Base-by-base conservation (phyloP, 1,140 invertebrate species). In the Camponotus floridanus region DNA sequence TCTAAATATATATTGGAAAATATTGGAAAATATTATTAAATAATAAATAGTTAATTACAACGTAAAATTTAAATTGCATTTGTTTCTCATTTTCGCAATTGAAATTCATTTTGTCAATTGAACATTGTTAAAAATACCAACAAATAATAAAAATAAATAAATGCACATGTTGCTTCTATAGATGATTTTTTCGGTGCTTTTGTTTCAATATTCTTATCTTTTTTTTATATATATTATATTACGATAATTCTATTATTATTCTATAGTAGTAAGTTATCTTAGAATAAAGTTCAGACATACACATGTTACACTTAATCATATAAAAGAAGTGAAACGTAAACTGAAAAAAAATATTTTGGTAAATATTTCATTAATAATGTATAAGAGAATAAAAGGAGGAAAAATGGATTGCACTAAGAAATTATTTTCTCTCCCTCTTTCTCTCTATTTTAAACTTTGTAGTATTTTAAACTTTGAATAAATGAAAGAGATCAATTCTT, bases 401-500 rank as follows among this genome's bases (percentile, higher is more conserved):
- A 21, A 33, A 33, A 9, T 2, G 33, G 18, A 71, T 59, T 70
- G 15, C 11, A 18, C 13, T 26, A 31, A 42, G 36, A 57, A 71
- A 59, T 42, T 33, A 73, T 33, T 26, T n/a, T 15, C 48, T 51
- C 4, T 48, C 45, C 15, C 45, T 48, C 45, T 13, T 13, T 51
- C 48, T 13, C 13, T 67, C 26, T 18, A 36, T 45, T 11, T 45
- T 31, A 33, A 11, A 39, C 26, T 26, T 26, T 26, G 26, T 68
- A 42, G 33, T 39, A 9, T 11, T 36, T 18, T 13, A 81, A 59
- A n/a, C 11, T 59, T 73, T 33, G 18, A 33, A 55, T 61, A 33
- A n/a, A 83, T 74, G 4, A 73, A 73, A 62, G n/a, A 8, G n/a
- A 8, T 70, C 51, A n/a, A 21, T 83, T 13, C 48, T 21, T 45